These are phyloP conservation scores for Resseliella maxima DNA, from an alignment of 2,888 invertebrate genomes.

Conservation along the genomic window DNA sequence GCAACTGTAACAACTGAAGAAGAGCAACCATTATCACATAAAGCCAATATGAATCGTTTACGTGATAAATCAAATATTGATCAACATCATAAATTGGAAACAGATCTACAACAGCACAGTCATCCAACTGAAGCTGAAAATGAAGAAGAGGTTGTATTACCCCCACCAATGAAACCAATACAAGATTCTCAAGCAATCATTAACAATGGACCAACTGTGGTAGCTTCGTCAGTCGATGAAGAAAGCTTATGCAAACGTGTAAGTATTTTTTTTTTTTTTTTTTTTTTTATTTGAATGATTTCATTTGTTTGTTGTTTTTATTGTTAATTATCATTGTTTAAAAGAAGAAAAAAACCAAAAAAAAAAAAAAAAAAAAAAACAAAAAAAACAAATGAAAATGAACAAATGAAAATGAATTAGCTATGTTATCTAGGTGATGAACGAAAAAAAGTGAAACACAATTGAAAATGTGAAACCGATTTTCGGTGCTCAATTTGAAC, in stretches of 20 bases:
- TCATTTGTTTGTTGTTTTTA: background rate
- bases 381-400: background rate
- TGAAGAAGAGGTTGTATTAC: conserved; percentile 85
- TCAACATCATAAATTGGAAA: conserved; percentile 29
- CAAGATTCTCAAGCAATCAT: conserved; percentile 72
- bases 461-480: too few relatives aligned
- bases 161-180: conserved; percentile 96
- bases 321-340: too few relatives aligned
- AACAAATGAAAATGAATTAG: too few relatives aligned
- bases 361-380: too few relatives aligned
- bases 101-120: conserved; percentile 54
- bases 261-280: conserved; percentile 63
- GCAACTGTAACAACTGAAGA: conserved; percentile 62
- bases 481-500: too few relatives aligned
- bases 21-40: conserved; percentile 61
- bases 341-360: too few relatives aligned
- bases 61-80: background rate
- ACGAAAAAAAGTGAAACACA: too few relatives aligned
- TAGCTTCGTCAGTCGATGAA: conserved; percentile 67
- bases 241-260: conserved; percentile 73
- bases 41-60: conserved; percentile 13
- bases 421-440: too few relatives aligned
- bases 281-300: background rate
- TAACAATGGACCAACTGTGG: conserved; percentile 60
- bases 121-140: conserved; percentile 65